Percentiles rank a stretch among this genome's conserved stretches.
These are phyloP conservation scores for Microctonus aethiopoides DNA, from an alignment of 2,888 invertebrate genomes.

Conservation along the genomic window DNA sequence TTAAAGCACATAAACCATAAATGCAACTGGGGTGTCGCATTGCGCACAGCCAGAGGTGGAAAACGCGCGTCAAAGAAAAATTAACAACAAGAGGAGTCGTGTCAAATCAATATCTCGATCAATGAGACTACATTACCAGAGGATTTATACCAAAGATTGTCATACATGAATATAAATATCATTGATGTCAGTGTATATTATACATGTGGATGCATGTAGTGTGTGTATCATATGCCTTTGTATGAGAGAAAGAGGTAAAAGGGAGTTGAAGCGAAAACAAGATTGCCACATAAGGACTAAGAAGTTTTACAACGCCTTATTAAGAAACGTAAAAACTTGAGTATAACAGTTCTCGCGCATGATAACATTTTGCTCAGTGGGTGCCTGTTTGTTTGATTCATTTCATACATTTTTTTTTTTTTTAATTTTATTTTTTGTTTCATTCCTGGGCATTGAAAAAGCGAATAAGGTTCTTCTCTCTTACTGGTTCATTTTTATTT, in stretches of 20 bases:
- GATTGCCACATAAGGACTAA: constrained; percentile 9
- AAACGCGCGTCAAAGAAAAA: not conserved
- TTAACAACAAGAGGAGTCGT: not conserved
- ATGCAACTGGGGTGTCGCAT: constrained; percentile 37
- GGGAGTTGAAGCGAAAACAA: constrained; percentile 13
- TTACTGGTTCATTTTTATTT: not conserved
- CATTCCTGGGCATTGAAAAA: not conserved
- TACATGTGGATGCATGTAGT: not conserved
- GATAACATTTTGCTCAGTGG: constrained; percentile 29
- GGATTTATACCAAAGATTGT: no score
- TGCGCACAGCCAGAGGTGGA: not conserved
- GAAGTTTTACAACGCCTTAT: constrained; percentile 30
- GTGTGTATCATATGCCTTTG: not conserved
- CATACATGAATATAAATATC: no score
- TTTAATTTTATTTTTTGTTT: not conserved
- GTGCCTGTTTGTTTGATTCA: constrained; percentile 3
- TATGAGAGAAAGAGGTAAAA: not conserved
- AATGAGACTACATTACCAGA: not conserved
- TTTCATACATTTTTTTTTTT: constrained; percentile 7
- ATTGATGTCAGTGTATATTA: not conserved
- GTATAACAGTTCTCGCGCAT: constrained; percentile 21
- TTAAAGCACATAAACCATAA: constrained; percentile 49
- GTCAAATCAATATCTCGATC: constrained; percentile 5
- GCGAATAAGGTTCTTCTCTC: not conserved
- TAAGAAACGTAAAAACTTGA: constrained; percentile 30